Base-by-base conservation (phyloP, 2,888 invertebrate species). In the Andrena haemorrhoa region DNA sequence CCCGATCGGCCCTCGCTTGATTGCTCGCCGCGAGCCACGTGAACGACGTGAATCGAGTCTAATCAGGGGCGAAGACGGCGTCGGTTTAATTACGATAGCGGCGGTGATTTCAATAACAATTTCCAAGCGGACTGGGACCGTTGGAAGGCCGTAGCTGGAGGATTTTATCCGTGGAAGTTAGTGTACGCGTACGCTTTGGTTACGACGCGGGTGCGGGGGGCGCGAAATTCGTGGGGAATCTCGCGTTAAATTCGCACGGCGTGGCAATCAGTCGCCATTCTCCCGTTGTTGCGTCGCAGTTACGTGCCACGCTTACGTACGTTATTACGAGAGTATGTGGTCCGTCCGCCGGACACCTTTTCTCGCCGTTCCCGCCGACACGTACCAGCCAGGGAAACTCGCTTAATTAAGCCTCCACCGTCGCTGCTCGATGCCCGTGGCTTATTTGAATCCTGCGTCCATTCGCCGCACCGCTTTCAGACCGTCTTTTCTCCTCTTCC, bases 231-330 rank as follows among this genome's bases (percentile, higher is more conserved):
- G 82, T 41, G 79, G 83, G 83, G 87, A 89, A 89, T 89, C 82
- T 83, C 75, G 87, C 78, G 88, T 88, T 88, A 87, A 90, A 89
- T 90, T 88, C 84, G 79, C 88, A 81, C 84, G 88, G 81, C 89
- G 84, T 89, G 87, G 90, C 90, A 91, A 91, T 91, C 91, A 91
- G 91, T 88, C 85, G 87, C 90, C 88, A 91, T 91, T 91, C 89
- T 90, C 79, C 82, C 71, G 80, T 83, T 85, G 86, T 86, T 87
- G 86, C 83, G 84, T 77, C 83, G 84, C 86, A 84, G 89, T 86
- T 88, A 90, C 91, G 89, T 90, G 89, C 87, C 79, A 75, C 83
- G 89, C 89, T 89, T 90, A 89, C 90, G 75, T 88, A 84, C 86
- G 88, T 89, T 89, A 91, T 90, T 86, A 81, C 84, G 79, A 61